phyloP scores from a whole-genome alignment of 2,888 invertebrate genomes.

The Zygogramma bicolorata region DNA sequence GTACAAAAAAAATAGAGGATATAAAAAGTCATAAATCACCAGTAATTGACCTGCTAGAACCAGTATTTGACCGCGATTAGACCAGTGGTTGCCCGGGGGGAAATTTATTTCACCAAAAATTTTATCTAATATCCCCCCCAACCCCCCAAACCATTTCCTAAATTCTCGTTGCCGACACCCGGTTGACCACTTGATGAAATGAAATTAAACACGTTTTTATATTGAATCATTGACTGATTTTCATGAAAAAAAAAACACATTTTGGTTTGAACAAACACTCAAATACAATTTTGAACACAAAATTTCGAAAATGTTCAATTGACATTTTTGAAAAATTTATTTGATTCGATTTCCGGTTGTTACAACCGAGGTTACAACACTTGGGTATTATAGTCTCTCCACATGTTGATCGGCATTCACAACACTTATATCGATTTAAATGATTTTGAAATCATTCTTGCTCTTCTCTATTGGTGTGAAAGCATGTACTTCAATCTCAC shows the following conservation, averaged over 20 bases:
- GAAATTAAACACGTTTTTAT: slow-evolving; percentile 11
- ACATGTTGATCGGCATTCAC: slow-evolving; percentile 14
- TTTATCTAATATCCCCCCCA: too few species aligned
- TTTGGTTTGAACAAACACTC: neutral
- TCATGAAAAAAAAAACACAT: neutral
- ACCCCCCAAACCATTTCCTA: too few species aligned
- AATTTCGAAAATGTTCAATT: neutral
- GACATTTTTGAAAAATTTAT: slow-evolving; percentile 15
- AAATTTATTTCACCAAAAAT: too few species aligned
- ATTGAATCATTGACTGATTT: neutral
- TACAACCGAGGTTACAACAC: neutral
- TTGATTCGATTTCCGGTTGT: slow-evolving; percentile 9
- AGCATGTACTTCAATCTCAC: slow-evolving; percentile 21
- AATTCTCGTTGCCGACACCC: too few species aligned
- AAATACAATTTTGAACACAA: neutral
- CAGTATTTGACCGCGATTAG: too few species aligned
- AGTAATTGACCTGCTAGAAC: too few species aligned
- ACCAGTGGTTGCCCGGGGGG: too few species aligned
- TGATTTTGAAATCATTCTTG: slow-evolving; percentile 15
- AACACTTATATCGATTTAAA: slow-evolving; percentile 16
- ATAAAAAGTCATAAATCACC: too few species aligned
- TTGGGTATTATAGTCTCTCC: slow-evolving; percentile 5
- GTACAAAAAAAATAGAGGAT: too few species aligned
- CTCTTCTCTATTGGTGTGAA: slow-evolving; percentile 13
- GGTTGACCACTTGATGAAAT: slow-evolving; percentile 7